Conservation (phyloP, 2,797 vertebrate species). For the Platyrinchus mystaceus region DNA sequence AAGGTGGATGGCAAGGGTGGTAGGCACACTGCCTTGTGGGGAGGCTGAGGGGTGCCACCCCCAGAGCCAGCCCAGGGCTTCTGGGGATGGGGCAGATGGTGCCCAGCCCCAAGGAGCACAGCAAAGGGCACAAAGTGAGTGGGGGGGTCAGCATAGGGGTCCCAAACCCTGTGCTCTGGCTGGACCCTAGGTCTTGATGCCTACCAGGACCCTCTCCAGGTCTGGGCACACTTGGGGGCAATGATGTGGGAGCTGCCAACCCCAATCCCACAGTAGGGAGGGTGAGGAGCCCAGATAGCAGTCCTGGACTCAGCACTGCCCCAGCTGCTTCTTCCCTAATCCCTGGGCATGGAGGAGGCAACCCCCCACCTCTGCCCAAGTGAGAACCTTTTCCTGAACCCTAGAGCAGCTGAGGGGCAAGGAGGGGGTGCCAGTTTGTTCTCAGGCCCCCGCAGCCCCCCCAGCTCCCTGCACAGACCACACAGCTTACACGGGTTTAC, state of each 20-base stretch:
- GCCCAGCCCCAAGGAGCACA: not conserved
- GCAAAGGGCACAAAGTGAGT: not conserved
- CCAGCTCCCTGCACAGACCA: conserved; percentile 5
- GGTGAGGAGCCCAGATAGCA: not conserved
- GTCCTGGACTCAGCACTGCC: not conserved
- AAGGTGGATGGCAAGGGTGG: not conserved
- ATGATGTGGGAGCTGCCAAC: rapidly evolving
- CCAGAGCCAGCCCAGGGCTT: not conserved
- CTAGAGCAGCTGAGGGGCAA: not conserved
- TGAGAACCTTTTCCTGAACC: not conserved
- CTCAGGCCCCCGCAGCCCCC: not conserved
- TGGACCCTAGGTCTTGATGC: too few species aligned
- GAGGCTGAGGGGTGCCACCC: not conserved
- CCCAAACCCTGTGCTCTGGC: not conserved
- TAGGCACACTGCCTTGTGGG: not conserved
- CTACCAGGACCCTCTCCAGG: not conserved
- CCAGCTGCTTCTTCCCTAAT: not conserved
- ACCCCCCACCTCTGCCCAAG: not conserved
- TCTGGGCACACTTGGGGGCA: rapidly evolving
- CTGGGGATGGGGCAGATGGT: not conserved
- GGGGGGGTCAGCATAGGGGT: not conserved
- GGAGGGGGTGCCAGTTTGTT: not conserved
- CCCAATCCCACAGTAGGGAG: not conserved
- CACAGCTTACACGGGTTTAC: conserved; percentile 14
- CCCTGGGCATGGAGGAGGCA: not conserved